Evolutionary conservation across 2,888 invertebrate genomes (phyloP).

Genomic region (Polyommatus icarus): DNA sequence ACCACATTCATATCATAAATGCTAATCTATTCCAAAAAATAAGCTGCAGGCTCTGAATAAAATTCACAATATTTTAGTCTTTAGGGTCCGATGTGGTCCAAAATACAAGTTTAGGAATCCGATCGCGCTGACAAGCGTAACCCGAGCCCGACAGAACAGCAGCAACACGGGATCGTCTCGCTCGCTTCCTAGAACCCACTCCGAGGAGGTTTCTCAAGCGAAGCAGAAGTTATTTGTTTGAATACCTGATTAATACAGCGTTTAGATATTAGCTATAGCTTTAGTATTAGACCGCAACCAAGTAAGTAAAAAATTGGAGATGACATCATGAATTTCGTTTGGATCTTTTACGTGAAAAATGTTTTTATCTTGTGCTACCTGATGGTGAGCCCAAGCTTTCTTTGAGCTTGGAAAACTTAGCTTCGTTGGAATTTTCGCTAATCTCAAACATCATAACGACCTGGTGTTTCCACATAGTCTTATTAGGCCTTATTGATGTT

Average conservation of each 20-base stretch:
- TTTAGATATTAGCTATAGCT: not conserved
- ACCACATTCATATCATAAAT: too few relatives aligned
- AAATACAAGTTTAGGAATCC: constrained; percentile 24
- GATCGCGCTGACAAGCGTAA: constrained; percentile 30
- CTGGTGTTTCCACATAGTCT: too few relatives aligned
- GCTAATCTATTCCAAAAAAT: too few relatives aligned
- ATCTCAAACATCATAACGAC: too few relatives aligned
- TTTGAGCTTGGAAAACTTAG: too few relatives aligned
- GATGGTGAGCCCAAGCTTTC: too few relatives aligned
- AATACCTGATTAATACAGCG: not conserved
- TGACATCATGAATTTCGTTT: too few relatives aligned
- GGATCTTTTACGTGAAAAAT: too few relatives aligned
- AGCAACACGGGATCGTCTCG: not conserved
- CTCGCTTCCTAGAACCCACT: constrained; percentile 18
- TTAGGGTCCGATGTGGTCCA: not conserved
- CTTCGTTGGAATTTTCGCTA: too few relatives aligned
- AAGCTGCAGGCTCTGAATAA: not conserved
- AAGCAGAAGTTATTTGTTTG: constrained; percentile 9
- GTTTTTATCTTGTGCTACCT: too few relatives aligned
- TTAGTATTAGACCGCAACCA: too few relatives aligned
- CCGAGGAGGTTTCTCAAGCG: constrained; percentile 17
- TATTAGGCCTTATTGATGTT: not conserved
- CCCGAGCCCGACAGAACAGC: constrained; percentile 24
- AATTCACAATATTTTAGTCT: not conserved
- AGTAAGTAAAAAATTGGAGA: too few relatives aligned